Evolutionary conservation across 1,140 invertebrate genomes (phyloP), one percentile per base, ranked within the genome.

Genomic region (Antheraea pernyi): DNA sequence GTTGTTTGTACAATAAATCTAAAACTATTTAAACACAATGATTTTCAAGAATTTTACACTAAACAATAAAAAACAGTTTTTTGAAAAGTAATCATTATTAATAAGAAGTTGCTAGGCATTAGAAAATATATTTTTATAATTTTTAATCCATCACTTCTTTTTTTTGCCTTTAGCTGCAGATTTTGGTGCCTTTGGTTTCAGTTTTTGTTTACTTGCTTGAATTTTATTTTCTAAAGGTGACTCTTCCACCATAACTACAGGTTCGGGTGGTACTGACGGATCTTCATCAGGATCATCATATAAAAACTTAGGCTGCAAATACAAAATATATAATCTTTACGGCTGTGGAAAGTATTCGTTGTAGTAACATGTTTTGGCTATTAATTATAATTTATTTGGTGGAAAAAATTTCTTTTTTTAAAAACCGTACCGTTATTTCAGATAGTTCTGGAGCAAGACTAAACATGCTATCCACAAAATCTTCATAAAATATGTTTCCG

Each of bases 401-500:
- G n/a, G n/a, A n/a, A 42, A 3, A 8, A 42, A 42, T 3, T 42
- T 0, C 2, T 42, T 42, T 9, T 9, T 42, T 42, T 42, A 9
- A 4, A 2, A 42, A 42, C 11, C 39, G 7, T 80, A 90, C 88
- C 75, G 78, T 76, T 19, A 87, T 65, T 60, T 83, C 67, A 67
- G 84, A 76, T 48, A 92, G 68, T 76, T 92, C 86, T 19, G 89
- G 88, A 6, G 88, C 88, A 42, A 83, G 59, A 59, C 72, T 86
- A 73, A 91, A 91, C 67, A 92, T 42, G 62, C 81, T 87, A 61
- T 92, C 83, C 36, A 90, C 72, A 74, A 92, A 92, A 65, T 90
- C 77, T 62, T 79, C 82, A 76, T 91, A 92, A 59, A 80, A 80
- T 30, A 92, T 75, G 68, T 88, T 90, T 19, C 90, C 90, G 73